Evolutionary conservation across 92 coral and sea anemone genomes (phyloP).

Genomic region (Umimayanthus kanabou): DNA sequence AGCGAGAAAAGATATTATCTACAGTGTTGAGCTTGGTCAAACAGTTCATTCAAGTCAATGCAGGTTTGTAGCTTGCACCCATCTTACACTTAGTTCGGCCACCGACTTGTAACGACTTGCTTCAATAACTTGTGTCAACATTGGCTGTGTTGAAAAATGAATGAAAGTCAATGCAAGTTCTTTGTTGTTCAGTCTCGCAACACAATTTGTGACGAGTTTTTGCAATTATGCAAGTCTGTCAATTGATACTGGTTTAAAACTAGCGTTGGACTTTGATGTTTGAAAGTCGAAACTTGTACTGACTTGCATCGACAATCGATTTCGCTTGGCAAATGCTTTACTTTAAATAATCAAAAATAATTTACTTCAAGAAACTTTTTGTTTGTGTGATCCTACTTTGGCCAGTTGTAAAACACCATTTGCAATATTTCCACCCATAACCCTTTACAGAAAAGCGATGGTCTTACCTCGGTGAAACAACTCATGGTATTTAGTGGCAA

Average conservation of each 20-base stretch:
- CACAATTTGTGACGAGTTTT: background rate
- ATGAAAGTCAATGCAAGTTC: no score
- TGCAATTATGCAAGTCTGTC: no score
- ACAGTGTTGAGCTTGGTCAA: no score
- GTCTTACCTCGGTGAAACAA: background rate
- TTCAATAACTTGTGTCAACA: no score
- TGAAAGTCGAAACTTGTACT: background rate
- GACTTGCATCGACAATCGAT: background rate
- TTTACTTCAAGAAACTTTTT: background rate
- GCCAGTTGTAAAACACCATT: background rate
- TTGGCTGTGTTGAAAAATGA: background rate
- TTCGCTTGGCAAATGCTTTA: no score
- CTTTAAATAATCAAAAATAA: background rate
- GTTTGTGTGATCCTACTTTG: background rate
- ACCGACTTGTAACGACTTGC: no score
- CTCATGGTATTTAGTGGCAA: no score
- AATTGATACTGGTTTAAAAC: background rate
- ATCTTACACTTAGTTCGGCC: background rate
- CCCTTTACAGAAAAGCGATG: slow-evolving; percentile 14
- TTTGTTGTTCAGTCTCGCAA: background rate
- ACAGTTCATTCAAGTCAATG: background rate
- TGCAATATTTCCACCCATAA: background rate
- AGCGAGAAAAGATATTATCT: no score
- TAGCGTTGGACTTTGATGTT: background rate
- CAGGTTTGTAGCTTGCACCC: background rate